Percentiles rank a stretch among this genome's conserved stretches.
phyloP scores from a whole-genome alignment of 2,113 vertebrate genomes.

The Talpa occidentalis region DNA sequence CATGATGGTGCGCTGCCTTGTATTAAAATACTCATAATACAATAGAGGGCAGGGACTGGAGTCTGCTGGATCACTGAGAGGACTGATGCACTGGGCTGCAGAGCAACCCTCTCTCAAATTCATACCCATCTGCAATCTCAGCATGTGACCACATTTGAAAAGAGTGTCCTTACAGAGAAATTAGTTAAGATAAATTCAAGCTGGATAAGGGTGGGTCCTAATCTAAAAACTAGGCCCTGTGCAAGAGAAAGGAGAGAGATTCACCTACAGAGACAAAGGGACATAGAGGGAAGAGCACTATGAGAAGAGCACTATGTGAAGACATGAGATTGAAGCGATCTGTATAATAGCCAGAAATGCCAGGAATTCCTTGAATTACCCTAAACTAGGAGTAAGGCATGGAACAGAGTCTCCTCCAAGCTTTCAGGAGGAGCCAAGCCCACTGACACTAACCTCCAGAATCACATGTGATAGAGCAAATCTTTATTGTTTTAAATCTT shows the following conservation, averaged over 20 bases:
- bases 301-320: neutral
- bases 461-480: neutral
- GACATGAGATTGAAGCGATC: neutral
- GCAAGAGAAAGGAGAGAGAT: neutral
- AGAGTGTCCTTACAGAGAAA: neutral
- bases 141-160: neutral
- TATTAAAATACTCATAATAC: too few relatives aligned
- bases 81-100: neutral
- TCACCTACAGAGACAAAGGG: neutral
- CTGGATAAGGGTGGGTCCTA: neutral
- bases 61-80: neutral
- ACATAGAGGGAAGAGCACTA: neutral
- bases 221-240: neutral
- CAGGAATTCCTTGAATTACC: neutral
- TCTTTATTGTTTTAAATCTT: neutral
- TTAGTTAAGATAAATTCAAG: neutral
- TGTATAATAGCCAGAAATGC: neutral
- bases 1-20: rapidly evolving
- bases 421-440: neutral
- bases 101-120: neutral
- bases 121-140: rapidly evolving
- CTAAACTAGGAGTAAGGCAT: too few relatives aligned
- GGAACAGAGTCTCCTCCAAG: neutral
- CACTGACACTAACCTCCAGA: neutral
- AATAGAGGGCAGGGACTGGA: neutral